phyloP scores from a whole-genome alignment of 2,888 invertebrate species.

The Myopa tessellatipennis region DNA sequence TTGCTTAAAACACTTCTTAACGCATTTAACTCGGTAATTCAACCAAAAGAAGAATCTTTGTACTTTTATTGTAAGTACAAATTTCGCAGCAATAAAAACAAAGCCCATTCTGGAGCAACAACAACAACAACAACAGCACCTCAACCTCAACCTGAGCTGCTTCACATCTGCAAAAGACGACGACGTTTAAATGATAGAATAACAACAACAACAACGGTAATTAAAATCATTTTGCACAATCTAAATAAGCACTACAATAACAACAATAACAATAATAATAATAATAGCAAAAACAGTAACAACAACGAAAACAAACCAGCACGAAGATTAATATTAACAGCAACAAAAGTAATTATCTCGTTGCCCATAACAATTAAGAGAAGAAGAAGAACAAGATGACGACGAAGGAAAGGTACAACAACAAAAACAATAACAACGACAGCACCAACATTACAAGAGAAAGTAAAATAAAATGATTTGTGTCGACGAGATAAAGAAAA shows the following conservation, averaged over 20 bases:
- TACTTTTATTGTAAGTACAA: constrained; percentile 13
- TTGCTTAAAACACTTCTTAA: constrained; percentile 50
- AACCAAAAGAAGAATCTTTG: background rate
- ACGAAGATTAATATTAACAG: constrained; percentile 1
- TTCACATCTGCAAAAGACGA: constrained; percentile 3
- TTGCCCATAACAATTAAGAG: constrained; percentile 63
- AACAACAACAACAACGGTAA: constrained; percentile 47
- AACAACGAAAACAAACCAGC: background rate
- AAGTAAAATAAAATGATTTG: no score
- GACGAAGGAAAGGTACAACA: background rate
- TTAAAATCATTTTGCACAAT: constrained; percentile 62
- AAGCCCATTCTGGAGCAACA: background rate
- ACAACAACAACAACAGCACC: constrained; percentile 14
- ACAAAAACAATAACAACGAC: background rate
- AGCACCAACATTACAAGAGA: no score
- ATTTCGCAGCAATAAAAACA: background rate
- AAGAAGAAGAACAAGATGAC: background rate
- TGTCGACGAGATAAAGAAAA: no score
- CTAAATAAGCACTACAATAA: constrained; percentile 29
- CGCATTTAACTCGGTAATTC: constrained; percentile 12
- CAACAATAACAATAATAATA: constrained; percentile 48
- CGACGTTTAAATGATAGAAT: background rate
- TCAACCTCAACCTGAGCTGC: no score
- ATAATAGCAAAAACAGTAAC: constrained; percentile 49
- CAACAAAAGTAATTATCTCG: constrained; percentile 58